These are phyloP conservation scores for Brachionus rubens DNA, from an alignment of 1,140 invertebrate species.

Conservation along the genomic window DNA sequence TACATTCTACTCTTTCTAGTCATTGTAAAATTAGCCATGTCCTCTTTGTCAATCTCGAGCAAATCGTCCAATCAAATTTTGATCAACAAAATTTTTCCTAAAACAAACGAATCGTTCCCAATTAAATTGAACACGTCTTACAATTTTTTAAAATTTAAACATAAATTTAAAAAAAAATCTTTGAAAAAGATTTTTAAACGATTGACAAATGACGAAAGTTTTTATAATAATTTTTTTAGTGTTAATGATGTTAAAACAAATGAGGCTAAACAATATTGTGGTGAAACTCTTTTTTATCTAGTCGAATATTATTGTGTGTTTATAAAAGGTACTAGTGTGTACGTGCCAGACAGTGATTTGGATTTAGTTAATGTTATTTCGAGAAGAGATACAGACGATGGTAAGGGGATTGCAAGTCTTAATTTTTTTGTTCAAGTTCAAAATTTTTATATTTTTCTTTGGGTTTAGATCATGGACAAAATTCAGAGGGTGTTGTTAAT, in stretches of 20 bases:
- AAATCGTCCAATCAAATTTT: too few relatives aligned
- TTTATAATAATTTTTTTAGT: constrained; percentile 8
- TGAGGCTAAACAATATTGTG: background rate
- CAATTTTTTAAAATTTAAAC: too few relatives aligned
- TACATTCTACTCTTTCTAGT: too few relatives aligned
- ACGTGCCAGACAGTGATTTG: background rate
- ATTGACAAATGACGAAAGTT: background rate
- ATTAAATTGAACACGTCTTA: too few relatives aligned
- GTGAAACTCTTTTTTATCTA: constrained; percentile 23
- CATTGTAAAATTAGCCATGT: too few relatives aligned
- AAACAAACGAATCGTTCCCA: too few relatives aligned
- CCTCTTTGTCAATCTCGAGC: too few relatives aligned
- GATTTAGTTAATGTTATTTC: constrained; percentile 23
- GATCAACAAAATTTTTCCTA: too few relatives aligned
- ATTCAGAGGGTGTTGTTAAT: constrained; percentile 9
- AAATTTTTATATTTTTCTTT: too few relatives aligned
- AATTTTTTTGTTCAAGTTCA: too few relatives aligned
- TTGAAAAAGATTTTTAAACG: background rate
- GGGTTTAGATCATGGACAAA: too few relatives aligned
- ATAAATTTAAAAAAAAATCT: background rate
- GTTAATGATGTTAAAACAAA: background rate
- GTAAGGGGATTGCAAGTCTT: too few relatives aligned
- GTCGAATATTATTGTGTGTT: constrained; percentile 26
- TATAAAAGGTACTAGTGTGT: constrained; percentile 14
- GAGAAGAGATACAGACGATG: background rate